These are phyloP conservation scores for Morus bassanus DNA, from an alignment of 2,797 vertebrate genomes.

Conservation along the genomic window DNA sequence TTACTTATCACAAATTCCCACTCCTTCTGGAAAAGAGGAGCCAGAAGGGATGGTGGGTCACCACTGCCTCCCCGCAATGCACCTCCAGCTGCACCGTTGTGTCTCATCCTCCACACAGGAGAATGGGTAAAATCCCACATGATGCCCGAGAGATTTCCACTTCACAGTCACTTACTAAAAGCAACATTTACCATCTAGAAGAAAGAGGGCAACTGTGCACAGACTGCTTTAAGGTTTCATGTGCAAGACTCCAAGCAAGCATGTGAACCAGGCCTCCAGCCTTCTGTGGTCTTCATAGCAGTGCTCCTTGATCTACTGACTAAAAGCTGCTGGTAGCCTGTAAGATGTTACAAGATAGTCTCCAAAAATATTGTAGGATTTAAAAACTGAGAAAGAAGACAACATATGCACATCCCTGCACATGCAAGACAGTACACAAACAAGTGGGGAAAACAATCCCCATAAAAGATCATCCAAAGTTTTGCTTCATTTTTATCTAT, in stretches of 20 bases:
- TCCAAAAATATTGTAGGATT: not conserved
- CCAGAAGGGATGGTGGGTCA: not conserved
- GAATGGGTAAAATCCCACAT: not conserved
- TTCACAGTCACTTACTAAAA: not conserved
- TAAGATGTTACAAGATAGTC: not conserved
- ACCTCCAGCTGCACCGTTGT: accelerated
- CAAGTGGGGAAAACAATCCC: not conserved
- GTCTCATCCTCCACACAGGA: not conserved
- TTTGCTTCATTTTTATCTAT: not conserved
- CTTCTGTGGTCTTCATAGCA: not conserved
- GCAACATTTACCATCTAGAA: not conserved
- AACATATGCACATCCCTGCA: not conserved
- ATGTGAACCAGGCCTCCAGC: not conserved
- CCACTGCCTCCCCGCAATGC: not conserved
- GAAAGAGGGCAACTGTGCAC: not conserved
- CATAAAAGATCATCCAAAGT: not conserved
- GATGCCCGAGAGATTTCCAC: not conserved
- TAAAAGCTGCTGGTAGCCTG: not conserved
- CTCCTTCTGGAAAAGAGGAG: not conserved
- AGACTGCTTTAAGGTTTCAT: not conserved
- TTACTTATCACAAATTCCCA: not conserved
- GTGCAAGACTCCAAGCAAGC: not conserved
- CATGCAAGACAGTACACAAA: not conserved
- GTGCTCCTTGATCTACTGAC: not conserved
- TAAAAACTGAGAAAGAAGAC: not conserved